Base-by-base conservation (phyloP, 2,888 invertebrate genomes). In the Dioctria rufipes region DNA sequence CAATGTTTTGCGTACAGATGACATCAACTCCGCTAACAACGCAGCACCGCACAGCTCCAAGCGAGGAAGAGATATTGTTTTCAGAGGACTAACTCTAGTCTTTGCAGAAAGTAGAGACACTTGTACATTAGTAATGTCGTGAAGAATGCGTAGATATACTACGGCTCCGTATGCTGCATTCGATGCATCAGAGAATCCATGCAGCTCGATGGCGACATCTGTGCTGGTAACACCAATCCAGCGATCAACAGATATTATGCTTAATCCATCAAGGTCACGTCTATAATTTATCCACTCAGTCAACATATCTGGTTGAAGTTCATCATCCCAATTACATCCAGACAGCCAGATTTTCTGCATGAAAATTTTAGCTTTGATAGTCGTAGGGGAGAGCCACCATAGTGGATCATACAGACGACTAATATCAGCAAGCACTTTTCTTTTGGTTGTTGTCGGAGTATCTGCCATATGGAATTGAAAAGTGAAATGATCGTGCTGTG, bases 11-110 rank as follows among this genome's bases (percentile, higher is more conserved):
- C 25, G 25, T 25, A 25, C 25, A 25, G 25, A 25, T 25, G 25
- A 25, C 25, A 25, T 25, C 25, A 25, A 25, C 25, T 25, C 25
- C 25, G 25, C 25, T 25, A 67, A 8, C 4, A 46, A 6, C 13
- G 69, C 4, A 25, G 83, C 80, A 39, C 60, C 80, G 4, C 82
- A 77, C 37, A 86, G 78, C 46, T 85, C 84, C 5, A 85, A 69
- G 6, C 84, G 69, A 4, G 84, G 83, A 25, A 25, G 25, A 2
- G 84, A 82, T 4, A 83, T 77, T n/a, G 73, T 54, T 66, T 84
- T 85, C 2, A 78, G 4, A 13, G 81, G 82, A 46, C 80, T 40
- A 5, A 66, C 42, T n/a, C 40, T 40, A 5, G 42, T 40, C 6
- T 66, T 66, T 2, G 66, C 40, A 40, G n/a, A 3, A 1, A 66